phyloP scores from a whole-genome alignment of 2,113 vertebrate species.

The Diphyllodes magnificus region DNA sequence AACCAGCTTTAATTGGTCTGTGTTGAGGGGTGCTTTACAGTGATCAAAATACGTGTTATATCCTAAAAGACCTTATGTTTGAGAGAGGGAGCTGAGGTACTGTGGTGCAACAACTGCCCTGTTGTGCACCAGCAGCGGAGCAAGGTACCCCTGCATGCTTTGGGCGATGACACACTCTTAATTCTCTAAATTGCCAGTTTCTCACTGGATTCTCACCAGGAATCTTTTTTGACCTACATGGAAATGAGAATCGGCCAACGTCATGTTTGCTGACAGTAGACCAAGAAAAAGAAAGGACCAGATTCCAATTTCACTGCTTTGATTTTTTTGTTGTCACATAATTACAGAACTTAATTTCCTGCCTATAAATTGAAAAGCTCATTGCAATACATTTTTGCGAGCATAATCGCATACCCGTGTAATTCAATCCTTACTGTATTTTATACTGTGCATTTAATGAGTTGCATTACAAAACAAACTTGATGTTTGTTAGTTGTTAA shows the following conservation, averaged over 20 bases:
- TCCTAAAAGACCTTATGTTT: background rate
- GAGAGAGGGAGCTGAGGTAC: background rate
- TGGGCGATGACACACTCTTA: background rate
- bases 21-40: background rate
- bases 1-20: background rate
- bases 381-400: background rate
- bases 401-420: background rate
- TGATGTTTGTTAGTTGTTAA: background rate
- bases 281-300: background rate
- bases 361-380: background rate
- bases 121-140: background rate
- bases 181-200: background rate
- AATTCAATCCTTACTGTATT: constrained; percentile 4
- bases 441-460: background rate
- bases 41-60: background rate
- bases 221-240: background rate
- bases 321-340: background rate
- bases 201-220: background rate
- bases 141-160: accelerated
- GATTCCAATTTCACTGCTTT: background rate
- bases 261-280: background rate
- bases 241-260: background rate
- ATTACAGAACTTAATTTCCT: constrained; percentile 22
- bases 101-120: background rate
- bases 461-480: background rate